Conservation (phyloP, 2,113 vertebrate genomes). For the Apteryx mantelli region DNA sequence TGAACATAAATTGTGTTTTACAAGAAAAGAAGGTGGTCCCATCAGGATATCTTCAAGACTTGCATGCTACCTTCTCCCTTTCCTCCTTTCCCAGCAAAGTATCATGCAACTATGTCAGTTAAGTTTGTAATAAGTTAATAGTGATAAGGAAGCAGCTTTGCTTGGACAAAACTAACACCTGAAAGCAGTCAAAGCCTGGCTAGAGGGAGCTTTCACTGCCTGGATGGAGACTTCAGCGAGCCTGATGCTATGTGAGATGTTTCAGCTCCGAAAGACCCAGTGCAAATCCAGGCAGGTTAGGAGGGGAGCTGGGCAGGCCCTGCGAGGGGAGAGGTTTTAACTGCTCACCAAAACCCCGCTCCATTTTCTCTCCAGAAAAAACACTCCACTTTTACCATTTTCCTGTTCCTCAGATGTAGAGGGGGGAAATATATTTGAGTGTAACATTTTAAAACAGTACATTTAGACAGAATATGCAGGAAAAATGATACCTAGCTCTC, state of each 20-base stretch:
- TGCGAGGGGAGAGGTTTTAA: not conserved
- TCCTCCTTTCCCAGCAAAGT: not conserved
- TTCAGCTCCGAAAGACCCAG: not conserved
- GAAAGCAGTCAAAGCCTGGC: not conserved
- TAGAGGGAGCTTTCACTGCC: not conserved
- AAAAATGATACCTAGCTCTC: not conserved
- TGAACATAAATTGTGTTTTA: not conserved
- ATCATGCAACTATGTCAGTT: not conserved
- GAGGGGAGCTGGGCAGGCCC: fast-evolving
- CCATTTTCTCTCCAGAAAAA: not conserved
- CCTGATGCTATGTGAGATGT: not conserved
- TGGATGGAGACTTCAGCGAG: not conserved
- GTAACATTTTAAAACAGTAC: not conserved
- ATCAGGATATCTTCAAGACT: not conserved
- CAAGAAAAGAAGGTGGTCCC: not conserved
- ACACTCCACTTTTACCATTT: not conserved
- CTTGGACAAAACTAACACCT: not conserved
- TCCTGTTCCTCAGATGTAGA: not conserved
- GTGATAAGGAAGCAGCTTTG: not conserved
- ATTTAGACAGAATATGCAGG: not conserved
- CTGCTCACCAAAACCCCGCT: not conserved
- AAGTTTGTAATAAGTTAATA: too few relatives aligned
- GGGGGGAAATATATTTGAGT: not conserved
- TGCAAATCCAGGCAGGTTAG: fast-evolving
- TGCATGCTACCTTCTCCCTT: not conserved